Evolutionary conservation across 1,140 invertebrate species (phyloP).

Genomic region (Aleiodes sp.): DNA sequence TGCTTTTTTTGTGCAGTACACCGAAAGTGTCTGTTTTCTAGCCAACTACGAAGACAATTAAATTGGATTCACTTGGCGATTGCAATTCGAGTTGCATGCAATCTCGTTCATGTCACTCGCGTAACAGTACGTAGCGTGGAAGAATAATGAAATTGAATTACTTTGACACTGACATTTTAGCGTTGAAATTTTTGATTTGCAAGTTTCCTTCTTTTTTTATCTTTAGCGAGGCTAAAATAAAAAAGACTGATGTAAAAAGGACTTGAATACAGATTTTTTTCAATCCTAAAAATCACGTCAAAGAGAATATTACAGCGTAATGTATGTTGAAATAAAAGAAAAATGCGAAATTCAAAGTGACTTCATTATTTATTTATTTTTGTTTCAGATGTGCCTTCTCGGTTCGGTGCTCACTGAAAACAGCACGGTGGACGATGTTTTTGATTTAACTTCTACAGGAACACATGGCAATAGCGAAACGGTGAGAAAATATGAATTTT

Average conservation of each 20-base stretch:
- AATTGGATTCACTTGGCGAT: constrained; percentile 21
- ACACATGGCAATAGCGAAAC: constrained; percentile 49
- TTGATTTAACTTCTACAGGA: constrained; percentile 49
- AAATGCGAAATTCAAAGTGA: not conserved
- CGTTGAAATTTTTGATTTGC: too few relatives aligned
- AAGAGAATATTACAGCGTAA: not conserved
- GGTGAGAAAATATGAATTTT: constrained; percentile 39
- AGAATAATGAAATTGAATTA: constrained; percentile 31
- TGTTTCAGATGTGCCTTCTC: constrained; percentile 56
- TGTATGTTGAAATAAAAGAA: not conserved
- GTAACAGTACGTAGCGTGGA: constrained; percentile 17
- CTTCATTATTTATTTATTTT: constrained; percentile 28
- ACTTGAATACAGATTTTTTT: too few relatives aligned
- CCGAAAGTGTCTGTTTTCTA: constrained; percentile 15
- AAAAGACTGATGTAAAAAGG: too few relatives aligned
- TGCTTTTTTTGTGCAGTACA: constrained; percentile 3
- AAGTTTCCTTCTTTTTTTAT: not conserved
- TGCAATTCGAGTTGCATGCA: constrained; percentile 26
- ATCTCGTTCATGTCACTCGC: constrained; percentile 29
- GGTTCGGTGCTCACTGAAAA: constrained; percentile 57
- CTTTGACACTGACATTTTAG: constrained; percentile 25
- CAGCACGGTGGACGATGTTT: constrained; percentile 55
- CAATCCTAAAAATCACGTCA: not conserved
- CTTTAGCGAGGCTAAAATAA: too few relatives aligned
- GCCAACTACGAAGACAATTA: constrained; percentile 23